These are phyloP conservation scores for Limnephilus auricula DNA, from an alignment of 2,888 invertebrate genomes.

Conservation along the genomic window DNA sequence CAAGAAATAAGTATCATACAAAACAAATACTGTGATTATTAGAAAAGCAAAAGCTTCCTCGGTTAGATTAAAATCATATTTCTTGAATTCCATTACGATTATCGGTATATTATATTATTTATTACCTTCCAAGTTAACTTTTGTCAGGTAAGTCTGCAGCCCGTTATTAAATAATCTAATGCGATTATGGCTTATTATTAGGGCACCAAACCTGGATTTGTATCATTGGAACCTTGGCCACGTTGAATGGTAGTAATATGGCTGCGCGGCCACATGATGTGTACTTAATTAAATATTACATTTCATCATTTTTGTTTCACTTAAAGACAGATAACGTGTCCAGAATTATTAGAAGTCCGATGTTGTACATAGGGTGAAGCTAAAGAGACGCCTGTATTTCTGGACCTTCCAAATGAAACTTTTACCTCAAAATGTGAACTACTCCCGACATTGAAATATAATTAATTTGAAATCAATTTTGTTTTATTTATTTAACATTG, in stretches of 20 bases:
- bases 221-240: not conserved
- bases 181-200: not conserved
- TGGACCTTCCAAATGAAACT: slow-evolving; percentile 47
- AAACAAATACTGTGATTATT: not conserved
- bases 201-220: not conserved
- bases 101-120: not conserved
- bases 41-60: not conserved
- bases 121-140: not conserved
- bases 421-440: slow-evolving; percentile 61
- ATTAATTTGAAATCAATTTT: slow-evolving; percentile 52
- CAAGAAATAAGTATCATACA: not conserved
- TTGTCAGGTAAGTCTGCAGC: not conserved
- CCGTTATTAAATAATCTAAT: not conserved
- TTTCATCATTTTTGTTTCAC: slow-evolving; percentile 20
- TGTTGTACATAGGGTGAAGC: slow-evolving; percentile 45
- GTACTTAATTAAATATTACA: slow-evolving; percentile 52
- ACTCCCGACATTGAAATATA: slow-evolving; percentile 55
- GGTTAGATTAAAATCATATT: slow-evolving; percentile 2
- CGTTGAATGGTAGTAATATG: not conserved
- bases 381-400: slow-evolving; percentile 50
- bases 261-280: not conserved
- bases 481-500: slow-evolving; percentile 45
- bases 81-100: not conserved
- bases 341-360: slow-evolving; percentile 52
- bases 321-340: not conserved